These are phyloP conservation scores for Sarcoramphus papa DNA, from an alignment of 2,797 vertebrate genomes.

Conservation along the genomic window DNA sequence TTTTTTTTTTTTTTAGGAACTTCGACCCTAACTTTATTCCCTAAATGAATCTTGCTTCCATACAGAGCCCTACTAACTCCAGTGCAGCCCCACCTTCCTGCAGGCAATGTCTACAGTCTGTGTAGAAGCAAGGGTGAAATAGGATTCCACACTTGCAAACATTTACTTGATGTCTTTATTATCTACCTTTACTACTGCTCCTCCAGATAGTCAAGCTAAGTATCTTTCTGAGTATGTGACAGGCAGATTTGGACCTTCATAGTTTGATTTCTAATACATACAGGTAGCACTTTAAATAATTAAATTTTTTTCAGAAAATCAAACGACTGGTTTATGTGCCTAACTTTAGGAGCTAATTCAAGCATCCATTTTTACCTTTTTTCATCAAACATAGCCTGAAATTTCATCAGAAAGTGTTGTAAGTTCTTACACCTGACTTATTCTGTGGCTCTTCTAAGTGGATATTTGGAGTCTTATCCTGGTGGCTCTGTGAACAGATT, in stretches of 20 bases:
- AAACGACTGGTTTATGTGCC: neutral
- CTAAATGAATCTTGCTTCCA: neutral
- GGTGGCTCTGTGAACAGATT: neutral
- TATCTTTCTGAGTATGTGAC: neutral
- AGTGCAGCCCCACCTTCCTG: neutral
- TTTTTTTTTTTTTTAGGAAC: neutral
- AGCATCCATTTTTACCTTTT: neutral
- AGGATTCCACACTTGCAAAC: neutral
- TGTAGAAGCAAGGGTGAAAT: neutral
- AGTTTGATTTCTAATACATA: neutral
- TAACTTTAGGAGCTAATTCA: neutral
- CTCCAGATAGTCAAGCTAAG: neutral
- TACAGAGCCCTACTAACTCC: neutral
- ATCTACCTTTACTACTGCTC: neutral
- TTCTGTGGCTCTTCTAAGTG: neutral
- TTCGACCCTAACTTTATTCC: neutral
- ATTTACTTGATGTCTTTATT: neutral
- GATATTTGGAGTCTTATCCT: neutral
- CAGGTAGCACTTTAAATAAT: neutral
- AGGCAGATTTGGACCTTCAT: neutral
- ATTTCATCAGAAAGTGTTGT: neutral
- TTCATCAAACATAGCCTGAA: neutral
- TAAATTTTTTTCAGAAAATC: neutral
- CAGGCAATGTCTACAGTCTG: neutral
- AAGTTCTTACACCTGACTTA: neutral